Conservation (phyloP, 1,140 invertebrate species). For the Hyphantria cunea region DNA sequence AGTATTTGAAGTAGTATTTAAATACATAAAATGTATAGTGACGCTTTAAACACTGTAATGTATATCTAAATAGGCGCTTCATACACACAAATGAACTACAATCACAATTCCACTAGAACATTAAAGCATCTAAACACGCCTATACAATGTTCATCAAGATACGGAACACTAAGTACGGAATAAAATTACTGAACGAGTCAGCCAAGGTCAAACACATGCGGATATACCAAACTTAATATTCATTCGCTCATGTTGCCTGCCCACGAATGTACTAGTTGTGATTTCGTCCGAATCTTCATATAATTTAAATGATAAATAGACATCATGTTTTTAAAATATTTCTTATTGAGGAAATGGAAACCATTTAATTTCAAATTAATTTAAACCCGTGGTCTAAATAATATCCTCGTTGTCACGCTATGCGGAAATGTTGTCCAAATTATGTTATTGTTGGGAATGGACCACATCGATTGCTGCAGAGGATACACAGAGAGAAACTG, state of each 20-base stretch:
- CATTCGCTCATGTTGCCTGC: slow-evolving; percentile 55
- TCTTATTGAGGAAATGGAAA: neutral
- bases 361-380: no score
- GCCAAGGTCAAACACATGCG: slow-evolving; percentile 62
- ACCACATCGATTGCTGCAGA: no score
- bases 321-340: no score
- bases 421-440: no score
- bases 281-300: slow-evolving; percentile 1
- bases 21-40: neutral
- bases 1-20: neutral
- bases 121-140: slow-evolving; percentile 36
- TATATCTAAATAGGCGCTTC: slow-evolving; percentile 12
- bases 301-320: slow-evolving; percentile 2
- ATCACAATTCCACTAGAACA: slow-evolving; percentile 22
- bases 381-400: no score
- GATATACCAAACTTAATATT: slow-evolving; percentile 69
- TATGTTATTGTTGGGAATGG: no score
- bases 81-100: slow-evolving; percentile 24
- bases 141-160: slow-evolving; percentile 47
- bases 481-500: no score
- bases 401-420: no score
- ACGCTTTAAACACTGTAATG: slow-evolving; percentile 10
- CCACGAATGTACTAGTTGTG: slow-evolving; percentile 41
- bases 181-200: slow-evolving; percentile 60
- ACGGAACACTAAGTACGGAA: slow-evolving; percentile 68